Evolutionary conservation across 2,797 vertebrate species (phyloP).

Genomic region (Micropoecilia bifurca): DNA sequence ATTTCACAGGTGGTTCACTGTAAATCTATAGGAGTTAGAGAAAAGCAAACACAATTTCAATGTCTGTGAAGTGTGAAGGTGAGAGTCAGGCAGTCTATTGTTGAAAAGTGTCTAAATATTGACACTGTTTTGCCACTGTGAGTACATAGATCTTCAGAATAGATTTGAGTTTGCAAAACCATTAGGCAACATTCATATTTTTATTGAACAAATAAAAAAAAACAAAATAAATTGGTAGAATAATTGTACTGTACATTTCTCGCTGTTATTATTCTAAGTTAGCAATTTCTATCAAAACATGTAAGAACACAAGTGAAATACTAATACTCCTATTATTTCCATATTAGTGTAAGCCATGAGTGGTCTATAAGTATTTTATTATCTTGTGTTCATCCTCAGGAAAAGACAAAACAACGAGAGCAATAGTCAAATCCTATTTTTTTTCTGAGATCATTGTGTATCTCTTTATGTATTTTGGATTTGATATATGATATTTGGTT

Average conservation of each 20-base stretch:
- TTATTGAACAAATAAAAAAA: constrained; percentile 6
- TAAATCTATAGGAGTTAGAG: constrained; percentile 51
- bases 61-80: constrained; percentile 56
- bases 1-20: constrained; percentile 22
- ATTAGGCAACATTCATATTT: constrained; percentile 10
- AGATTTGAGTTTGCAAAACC: constrained; percentile 19
- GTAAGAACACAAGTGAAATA: not conserved
- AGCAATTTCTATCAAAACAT: not conserved
- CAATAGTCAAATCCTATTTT: not conserved
- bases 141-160: constrained; percentile 14
- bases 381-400: not conserved
- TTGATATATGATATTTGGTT: not conserved
- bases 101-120: constrained; percentile 34
- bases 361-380: not conserved
- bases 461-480: not conserved
- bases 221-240: not conserved
- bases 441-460: not conserved
- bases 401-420: not conserved
- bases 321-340: not conserved
- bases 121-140: constrained; percentile 38
- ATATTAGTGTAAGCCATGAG: not conserved
- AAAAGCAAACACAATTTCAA: constrained; percentile 49
- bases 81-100: constrained; percentile 34
- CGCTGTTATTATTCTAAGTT: not conserved
- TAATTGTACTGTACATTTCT: not conserved